Conservation (phyloP, 1,140 invertebrate species). For the Triops longicaudatus region DNA sequence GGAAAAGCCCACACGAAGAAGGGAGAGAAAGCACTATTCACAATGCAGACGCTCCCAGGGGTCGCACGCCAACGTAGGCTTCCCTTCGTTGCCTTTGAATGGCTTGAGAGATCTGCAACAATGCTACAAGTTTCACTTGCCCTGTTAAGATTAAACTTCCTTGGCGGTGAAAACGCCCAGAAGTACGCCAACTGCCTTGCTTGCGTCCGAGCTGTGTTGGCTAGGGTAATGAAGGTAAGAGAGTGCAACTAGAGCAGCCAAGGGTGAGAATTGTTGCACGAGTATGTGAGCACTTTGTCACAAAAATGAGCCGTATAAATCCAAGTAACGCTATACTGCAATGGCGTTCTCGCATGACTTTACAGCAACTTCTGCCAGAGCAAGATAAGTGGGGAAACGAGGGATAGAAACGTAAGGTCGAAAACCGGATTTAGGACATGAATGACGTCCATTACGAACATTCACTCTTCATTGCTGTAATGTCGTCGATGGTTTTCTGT, state of each 20-base stretch:
- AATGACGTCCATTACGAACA: neutral
- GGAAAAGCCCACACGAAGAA: neutral
- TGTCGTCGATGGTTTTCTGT: neutral
- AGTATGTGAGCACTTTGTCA: no score
- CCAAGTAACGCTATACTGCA: no score
- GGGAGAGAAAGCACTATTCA: neutral
- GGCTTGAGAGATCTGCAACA: neutral
- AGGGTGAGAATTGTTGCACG: no score
- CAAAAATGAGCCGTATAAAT: no score
- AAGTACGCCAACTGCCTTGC: neutral
- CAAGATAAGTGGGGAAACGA: neutral
- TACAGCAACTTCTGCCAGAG: neutral
- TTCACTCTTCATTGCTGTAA: neutral
- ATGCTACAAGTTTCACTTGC: neutral
- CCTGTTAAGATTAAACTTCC: neutral
- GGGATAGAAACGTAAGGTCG: neutral
- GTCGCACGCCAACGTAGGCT: neutral
- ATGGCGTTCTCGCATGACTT: neutral
- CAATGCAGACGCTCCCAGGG: neutral
- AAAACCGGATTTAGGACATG: neutral
- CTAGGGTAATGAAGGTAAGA: neutral
- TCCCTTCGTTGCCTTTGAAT: neutral
- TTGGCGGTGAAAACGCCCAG: neutral
- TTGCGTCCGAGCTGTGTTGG: neutral
- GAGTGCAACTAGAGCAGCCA: neutral